These are phyloP conservation scores for Yponomeuta plumbellus DNA, from an alignment of 2,888 invertebrate species.

Conservation along the genomic window DNA sequence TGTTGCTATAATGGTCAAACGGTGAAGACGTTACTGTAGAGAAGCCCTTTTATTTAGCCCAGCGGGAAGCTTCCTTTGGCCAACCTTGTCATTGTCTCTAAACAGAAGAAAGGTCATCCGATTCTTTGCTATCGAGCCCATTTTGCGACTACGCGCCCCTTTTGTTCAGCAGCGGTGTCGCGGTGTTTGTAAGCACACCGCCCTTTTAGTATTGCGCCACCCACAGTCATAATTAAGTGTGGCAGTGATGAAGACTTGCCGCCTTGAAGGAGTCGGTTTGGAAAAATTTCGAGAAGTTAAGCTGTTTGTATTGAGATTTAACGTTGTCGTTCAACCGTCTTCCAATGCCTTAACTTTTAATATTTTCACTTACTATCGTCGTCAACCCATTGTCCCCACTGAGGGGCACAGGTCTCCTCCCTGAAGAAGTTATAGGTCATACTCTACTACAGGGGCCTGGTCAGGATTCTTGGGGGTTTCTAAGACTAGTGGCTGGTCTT, in stretches of 20 bases:
- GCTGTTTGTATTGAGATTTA: no score
- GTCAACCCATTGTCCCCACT: no score
- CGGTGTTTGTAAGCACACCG: constrained; percentile 66
- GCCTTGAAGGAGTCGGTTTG: no score
- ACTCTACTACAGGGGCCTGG: no score
- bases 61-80: constrained; percentile 56
- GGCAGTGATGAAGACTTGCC: not conserved
- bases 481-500: no score
- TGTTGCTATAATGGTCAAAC: constrained; percentile 27
- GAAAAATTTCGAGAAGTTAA: no score
- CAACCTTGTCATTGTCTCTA: not conserved
- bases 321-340: no score
- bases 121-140: constrained; percentile 41
- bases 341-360: no score
- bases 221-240: constrained; percentile 37
- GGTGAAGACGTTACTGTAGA: constrained; percentile 49
- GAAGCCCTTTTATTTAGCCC: constrained; percentile 39
- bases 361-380: no score
- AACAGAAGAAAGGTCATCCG: constrained; percentile 50
- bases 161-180: constrained; percentile 46
- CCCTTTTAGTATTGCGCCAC: constrained; percentile 48
- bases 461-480: no score
- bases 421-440: no score
- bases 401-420: no score
- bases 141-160: constrained; percentile 50